Percentiles rank a stretch among this genome's conserved stretches.
These are phyloP conservation scores for Camelus bactrianus DNA, from an alignment of 2,113 vertebrate genomes.

Conservation along the genomic window DNA sequence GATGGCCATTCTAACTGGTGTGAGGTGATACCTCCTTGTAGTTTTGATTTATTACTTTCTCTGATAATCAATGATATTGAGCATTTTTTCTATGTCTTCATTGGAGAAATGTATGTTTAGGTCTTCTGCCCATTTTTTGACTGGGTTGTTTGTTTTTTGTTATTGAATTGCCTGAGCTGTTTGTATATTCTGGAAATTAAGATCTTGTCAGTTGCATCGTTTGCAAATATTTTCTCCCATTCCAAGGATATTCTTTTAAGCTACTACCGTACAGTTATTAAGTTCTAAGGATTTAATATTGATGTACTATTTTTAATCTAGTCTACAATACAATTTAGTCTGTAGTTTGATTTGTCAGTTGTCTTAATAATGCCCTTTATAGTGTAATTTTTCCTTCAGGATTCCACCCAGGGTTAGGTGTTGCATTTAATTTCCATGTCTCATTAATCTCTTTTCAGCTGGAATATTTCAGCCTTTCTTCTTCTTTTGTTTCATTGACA, in stretches of 20 bases:
- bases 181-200: too few species aligned
- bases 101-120: too few species aligned
- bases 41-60: too few species aligned
- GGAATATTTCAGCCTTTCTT: background rate
- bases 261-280: background rate
- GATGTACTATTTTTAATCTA: background rate
- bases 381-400: background rate
- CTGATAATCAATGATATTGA: too few species aligned
- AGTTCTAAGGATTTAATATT: background rate
- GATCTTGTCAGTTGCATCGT: too few species aligned
- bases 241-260: background rate
- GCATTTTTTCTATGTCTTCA: too few species aligned
- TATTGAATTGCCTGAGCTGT: too few species aligned
- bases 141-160: too few species aligned
- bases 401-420: background rate
- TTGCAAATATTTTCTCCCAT: too few species aligned
- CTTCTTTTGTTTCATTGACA: background rate
- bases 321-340: background rate
- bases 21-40: too few species aligned
- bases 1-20: too few species aligned
- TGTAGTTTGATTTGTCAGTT: background rate
- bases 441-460: background rate
- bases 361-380: background rate
- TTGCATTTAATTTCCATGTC: background rate
- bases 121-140: too few species aligned